A percentile compares a stretch with the other conserved stretches of the same genome.
Evolutionary conservation across 2,888 invertebrate genomes (phyloP).

Genomic region (Exocentrus adspersus): DNA sequence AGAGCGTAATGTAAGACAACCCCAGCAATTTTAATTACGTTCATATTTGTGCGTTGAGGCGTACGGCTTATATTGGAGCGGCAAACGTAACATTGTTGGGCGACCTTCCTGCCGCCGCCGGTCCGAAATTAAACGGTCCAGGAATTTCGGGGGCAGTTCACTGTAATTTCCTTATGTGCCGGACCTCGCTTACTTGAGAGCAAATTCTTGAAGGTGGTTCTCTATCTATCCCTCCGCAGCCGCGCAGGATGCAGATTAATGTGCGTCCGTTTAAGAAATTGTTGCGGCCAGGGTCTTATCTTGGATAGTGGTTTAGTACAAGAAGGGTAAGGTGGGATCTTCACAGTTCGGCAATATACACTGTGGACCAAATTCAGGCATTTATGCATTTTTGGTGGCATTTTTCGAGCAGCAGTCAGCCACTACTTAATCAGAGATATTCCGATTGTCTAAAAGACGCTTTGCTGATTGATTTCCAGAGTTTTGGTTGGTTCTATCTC

Average conservation of each 20-base stretch:
- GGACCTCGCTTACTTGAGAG: conserved; percentile 51
- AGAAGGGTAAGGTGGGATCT: no score
- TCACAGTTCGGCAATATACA: no score
- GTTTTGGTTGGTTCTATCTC: no score
- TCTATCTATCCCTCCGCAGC: conserved; percentile 58
- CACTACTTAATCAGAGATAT: no score
- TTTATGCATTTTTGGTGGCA: no score
- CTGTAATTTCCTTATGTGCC: conserved; percentile 57
- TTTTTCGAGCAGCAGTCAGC: no score
- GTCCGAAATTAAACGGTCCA: conserved; percentile 61
- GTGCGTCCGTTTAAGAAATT: conserved; percentile 63
- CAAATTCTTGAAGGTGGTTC: conserved; percentile 43
- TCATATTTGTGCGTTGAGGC: conserved; percentile 47
- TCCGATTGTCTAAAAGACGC: no score
- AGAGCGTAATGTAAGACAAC: conserved; percentile 34
- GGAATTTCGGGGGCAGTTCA: conserved; percentile 60
- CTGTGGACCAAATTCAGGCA: no score
- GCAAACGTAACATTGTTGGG: conserved; percentile 43
- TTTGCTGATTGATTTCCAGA: no score
- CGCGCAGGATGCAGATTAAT: conserved; percentile 63
- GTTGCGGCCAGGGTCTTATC: conserved; percentile 54
- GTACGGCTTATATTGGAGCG: conserved; percentile 41
- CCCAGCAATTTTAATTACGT: conserved; percentile 45
- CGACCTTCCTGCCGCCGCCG: conserved; percentile 36
- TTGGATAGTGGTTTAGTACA: conserved; percentile 6